phyloP scores from a whole-genome alignment of 2,113 vertebrate genomes.

The Rhinichthys klamathensis region DNA sequence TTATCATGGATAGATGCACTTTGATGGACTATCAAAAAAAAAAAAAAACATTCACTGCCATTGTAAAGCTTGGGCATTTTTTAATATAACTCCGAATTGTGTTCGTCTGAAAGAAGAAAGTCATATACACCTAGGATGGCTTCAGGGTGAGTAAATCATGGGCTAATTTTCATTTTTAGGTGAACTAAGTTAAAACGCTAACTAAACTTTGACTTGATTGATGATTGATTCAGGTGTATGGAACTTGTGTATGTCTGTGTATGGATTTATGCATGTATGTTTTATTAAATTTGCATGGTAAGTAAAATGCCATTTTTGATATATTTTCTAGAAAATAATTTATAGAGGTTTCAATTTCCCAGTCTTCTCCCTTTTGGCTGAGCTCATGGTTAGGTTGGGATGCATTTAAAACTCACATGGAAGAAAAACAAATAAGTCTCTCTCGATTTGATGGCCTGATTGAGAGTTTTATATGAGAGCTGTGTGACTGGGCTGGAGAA shows the following conservation, averaged over 20 bases:
- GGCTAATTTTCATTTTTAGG: too few species aligned
- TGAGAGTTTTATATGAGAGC: constrained; percentile 44
- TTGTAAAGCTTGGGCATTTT: too few species aligned
- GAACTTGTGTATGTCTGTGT: background rate
- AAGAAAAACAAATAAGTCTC: constrained; percentile 27
- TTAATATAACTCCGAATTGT: too few species aligned
- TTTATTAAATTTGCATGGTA: background rate
- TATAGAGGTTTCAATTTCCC: background rate
- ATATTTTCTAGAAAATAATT: background rate
- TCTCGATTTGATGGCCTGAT: constrained; percentile 50
- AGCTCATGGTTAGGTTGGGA: constrained; percentile 59
- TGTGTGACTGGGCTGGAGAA: constrained; percentile 31
- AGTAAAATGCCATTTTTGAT: background rate
- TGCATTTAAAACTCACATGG: constrained; percentile 61
- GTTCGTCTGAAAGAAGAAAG: too few species aligned
- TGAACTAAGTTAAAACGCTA: background rate
- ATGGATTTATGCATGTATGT: background rate
- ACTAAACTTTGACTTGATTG: background rate
- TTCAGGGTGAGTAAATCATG: too few species aligned
- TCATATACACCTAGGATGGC: too few species aligned
- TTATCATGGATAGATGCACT: too few species aligned
- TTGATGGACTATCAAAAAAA: too few species aligned
- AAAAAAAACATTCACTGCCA: too few species aligned
- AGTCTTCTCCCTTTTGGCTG: constrained; percentile 46
- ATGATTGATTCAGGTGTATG: background rate